Base-by-base conservation (phyloP, 2,797 vertebrate genomes). In the Falco peregrinus region DNA sequence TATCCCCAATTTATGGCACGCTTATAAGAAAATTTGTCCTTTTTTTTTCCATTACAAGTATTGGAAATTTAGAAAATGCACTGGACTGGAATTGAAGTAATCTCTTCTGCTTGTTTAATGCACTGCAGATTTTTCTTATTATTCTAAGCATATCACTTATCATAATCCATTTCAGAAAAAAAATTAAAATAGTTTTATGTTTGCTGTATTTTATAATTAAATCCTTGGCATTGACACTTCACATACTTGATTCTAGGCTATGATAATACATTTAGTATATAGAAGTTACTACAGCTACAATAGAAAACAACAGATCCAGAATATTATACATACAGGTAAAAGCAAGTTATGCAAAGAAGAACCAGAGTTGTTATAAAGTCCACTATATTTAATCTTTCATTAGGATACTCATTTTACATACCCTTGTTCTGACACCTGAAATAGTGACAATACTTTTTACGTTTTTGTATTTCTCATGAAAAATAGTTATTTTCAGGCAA, bases 31-130 rank as follows among this genome's bases (percentile, higher is more conserved):
- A 96, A 95, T 85, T 78, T 48, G 11, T 54, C 11, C n/a, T 84
- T 56, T 69, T 64, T 57, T 64, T 28, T 63, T 47, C 86, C 90
- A 60, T 90, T 93, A 70, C 13, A 53, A 69, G 69, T 84, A 90
- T 96, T 96, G 81, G 59, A 92, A 95, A 95, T 97, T 94, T 90
- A 87, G 88, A 89, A 94, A 96, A 93, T 82, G 63, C 24, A 71
- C 37, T 22, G 64, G 21, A 17, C 61, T 92, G 78, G 81, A 94
- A 90, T 92, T 81, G 59, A 88, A 90, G 29, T 37, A 91, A 71
- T 93, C 37, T 90, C 41, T 89, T 71, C 65, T 90, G 48, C 31
- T 96, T 95, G 73, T 60, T 68, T 95, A 84, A 95, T 84, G 80
- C 31, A 87, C 16, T 80, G 59, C 64, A 87, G 67, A 81, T 81